These are phyloP conservation scores for Medauroidea extradentata DNA, from an alignment of 1,140 invertebrate genomes.

Conservation along the genomic window DNA sequence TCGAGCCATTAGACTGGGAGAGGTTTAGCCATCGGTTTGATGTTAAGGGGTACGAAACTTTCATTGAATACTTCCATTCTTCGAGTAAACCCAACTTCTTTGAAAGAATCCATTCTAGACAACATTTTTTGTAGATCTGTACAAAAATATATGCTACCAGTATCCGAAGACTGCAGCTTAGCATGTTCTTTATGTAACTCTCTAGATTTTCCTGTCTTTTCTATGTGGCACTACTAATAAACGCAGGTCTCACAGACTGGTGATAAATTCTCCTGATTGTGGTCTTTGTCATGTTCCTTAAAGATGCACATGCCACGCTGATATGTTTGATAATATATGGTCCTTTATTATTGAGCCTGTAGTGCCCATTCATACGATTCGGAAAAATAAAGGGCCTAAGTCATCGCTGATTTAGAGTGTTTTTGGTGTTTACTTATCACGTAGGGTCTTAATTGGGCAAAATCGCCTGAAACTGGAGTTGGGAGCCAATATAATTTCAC, in stretches of 20 bases:
- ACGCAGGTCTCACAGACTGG: not conserved
- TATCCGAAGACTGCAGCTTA: not conserved
- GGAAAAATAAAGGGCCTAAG: no score
- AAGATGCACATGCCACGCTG: conserved; percentile 17
- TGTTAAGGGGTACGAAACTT: conserved; percentile 16
- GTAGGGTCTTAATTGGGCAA: no score
- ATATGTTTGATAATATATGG: no score
- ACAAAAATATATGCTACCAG: not conserved
- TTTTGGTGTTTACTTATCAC: no score
- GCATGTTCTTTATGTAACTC: not conserved
- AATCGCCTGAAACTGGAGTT: no score
- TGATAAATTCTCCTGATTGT: not conserved
- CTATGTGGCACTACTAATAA: not conserved
- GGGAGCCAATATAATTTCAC: no score
- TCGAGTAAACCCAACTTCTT: conserved; percentile 19
- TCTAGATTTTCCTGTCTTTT: not conserved
- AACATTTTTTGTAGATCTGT: conserved; percentile 18
- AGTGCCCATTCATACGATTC: no score
- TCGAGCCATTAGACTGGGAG: conserved; percentile 20
- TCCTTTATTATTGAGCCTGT: no score
- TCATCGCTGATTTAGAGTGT: no score
- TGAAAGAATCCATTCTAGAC: conserved; percentile 16
- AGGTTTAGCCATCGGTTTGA: not conserved
- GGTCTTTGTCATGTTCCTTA: conserved; percentile 15
- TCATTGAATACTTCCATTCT: conserved; percentile 20